Evolutionary conservation across 2,113 vertebrate genomes (phyloP).

Genomic region (Chamaetylas fuelleborni): DNA sequence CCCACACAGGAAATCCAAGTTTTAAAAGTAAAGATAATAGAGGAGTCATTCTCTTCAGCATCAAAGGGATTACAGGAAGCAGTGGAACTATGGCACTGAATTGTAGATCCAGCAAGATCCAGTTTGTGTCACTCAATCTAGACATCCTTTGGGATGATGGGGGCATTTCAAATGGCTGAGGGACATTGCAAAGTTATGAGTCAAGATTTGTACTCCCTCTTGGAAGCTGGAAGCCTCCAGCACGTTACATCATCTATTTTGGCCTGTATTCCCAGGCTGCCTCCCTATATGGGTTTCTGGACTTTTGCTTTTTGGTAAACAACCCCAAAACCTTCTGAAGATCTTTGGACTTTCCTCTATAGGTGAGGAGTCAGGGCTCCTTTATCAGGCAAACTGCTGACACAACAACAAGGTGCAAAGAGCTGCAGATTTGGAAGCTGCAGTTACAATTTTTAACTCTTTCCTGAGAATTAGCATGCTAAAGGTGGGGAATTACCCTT

Average conservation of each 20-base stretch:
- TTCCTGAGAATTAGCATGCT: neutral
- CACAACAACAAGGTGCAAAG: neutral
- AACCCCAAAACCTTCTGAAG: neutral
- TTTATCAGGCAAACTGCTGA: slow-evolving; percentile 8
- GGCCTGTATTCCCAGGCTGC: neutral
- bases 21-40: slow-evolving; percentile 37
- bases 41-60: neutral
- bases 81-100: neutral
- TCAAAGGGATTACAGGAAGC: slow-evolving; percentile 14
- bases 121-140: neutral
- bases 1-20: slow-evolving; percentile 38
- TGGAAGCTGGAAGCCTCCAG: neutral
- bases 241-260: neutral
- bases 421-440: neutral
- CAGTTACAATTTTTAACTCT: neutral
- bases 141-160: neutral
- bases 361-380: neutral
- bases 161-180: neutral
- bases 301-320: neutral
- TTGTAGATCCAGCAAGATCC: neutral
- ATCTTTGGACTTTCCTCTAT: slow-evolving; percentile 21
- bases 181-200: neutral
- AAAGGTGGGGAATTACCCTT: neutral
- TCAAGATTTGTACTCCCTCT: neutral
- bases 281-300: neutral